phyloP scores from a whole-genome alignment of 2,113 vertebrate genomes.

The Beaufortia kweichowensis region DNA sequence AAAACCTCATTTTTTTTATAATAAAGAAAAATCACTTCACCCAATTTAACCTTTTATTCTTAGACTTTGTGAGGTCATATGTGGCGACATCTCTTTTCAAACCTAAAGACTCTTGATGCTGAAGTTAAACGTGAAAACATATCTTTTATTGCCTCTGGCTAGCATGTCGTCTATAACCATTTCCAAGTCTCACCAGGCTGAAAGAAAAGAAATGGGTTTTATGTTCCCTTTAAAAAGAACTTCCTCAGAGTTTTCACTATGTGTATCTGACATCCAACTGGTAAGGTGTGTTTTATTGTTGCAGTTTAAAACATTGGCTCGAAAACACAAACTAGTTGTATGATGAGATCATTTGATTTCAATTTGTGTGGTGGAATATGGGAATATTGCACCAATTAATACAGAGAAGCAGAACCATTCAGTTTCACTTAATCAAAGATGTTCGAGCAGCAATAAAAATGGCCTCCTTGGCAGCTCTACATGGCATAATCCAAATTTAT shows the following conservation, averaged over 20 bases:
- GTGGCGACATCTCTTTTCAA: constrained; percentile 22
- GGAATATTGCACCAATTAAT: constrained; percentile 52
- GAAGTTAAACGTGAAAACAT: constrained; percentile 45
- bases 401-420: constrained; percentile 51
- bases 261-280: constrained; percentile 47
- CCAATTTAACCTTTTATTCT: constrained; percentile 21
- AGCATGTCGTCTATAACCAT: constrained; percentile 34
- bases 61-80: constrained; percentile 31
- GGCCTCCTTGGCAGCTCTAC: constrained; percentile 60
- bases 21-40: constrained; percentile 18
- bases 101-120: constrained; percentile 33
- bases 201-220: constrained; percentile 48
- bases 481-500: constrained; percentile 55
- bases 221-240: constrained; percentile 53
- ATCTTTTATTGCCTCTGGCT: constrained; percentile 54
- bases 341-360: constrained; percentile 62
- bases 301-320: constrained; percentile 52
- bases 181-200: constrained; percentile 51
- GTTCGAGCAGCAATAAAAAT: constrained; percentile 62
- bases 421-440: constrained; percentile 59
- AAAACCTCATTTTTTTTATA: constrained; percentile 34
- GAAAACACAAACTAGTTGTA: constrained; percentile 55
- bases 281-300: constrained; percentile 61
- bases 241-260: constrained; percentile 49
- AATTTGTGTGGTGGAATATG: constrained; percentile 55